Conservation (phyloP, 1,140 invertebrate species). For the Sminthurides bifidus region DNA sequence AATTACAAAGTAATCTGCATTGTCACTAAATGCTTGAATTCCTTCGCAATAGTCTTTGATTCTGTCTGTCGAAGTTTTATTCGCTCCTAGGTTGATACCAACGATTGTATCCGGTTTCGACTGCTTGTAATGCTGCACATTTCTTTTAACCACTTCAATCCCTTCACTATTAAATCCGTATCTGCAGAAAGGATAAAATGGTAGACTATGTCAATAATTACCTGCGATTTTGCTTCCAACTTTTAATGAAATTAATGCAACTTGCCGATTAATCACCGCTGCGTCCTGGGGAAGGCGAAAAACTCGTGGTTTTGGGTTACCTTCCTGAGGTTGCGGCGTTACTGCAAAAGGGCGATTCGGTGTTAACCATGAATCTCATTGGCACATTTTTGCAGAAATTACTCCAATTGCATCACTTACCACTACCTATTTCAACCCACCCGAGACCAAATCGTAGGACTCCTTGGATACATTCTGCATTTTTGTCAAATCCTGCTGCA, state of each 20-base stretch:
- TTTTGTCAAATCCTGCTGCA: slow-evolving; percentile 96
- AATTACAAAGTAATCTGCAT: slow-evolving; percentile 80
- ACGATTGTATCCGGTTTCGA: slow-evolving; percentile 37
- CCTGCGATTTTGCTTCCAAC: not conserved
- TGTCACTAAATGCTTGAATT: slow-evolving; percentile 55
- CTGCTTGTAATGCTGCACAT: slow-evolving; percentile 41
- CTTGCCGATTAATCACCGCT: slow-evolving; percentile 80
- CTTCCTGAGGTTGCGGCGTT: too few relatives aligned
- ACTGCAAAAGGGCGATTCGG: too few relatives aligned
- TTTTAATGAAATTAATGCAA: slow-evolving; percentile 1
- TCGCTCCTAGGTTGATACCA: slow-evolving; percentile 92
- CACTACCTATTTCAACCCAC: slow-evolving; percentile 91
- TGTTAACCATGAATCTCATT: too few relatives aligned
- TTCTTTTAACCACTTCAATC: slow-evolving; percentile 54
- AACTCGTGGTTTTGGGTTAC: slow-evolving; percentile 83
- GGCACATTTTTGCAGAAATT: too few relatives aligned
- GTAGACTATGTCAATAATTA: not conserved
- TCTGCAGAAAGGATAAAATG: slow-evolving; percentile 7
- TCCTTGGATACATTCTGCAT: slow-evolving; percentile 77
- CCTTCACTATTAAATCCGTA: slow-evolving; percentile 96
- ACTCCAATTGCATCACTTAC: too few relatives aligned
- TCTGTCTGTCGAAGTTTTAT: slow-evolving; percentile 67
- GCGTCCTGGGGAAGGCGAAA: slow-evolving; percentile 73
- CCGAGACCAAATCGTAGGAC: slow-evolving; percentile 79
- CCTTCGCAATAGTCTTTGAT: slow-evolving; percentile 70